These are phyloP conservation scores for Dendrolimus kikuchii DNA, from an alignment of 1,140 invertebrate species.

Conservation along the genomic window DNA sequence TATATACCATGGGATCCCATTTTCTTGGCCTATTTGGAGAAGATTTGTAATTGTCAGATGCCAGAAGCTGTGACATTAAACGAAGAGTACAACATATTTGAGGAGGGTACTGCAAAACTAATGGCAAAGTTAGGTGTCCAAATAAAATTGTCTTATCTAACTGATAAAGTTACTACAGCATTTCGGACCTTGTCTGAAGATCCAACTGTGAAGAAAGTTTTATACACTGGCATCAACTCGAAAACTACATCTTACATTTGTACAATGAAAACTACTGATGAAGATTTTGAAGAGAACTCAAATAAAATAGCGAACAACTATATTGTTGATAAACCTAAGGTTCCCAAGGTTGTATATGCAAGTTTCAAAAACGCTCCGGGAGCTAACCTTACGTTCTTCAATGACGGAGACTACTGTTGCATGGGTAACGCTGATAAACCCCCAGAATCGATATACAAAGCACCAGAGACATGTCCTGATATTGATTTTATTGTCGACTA, in stretches of 20 bases:
- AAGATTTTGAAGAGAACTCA: slow-evolving; percentile 46
- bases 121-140: slow-evolving; percentile 55
- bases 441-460: slow-evolving; percentile 43
- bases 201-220: slow-evolving; percentile 47
- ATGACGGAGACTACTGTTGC: slow-evolving; percentile 55
- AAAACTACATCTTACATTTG: slow-evolving; percentile 64
- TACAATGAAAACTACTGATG: slow-evolving; percentile 55
- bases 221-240: slow-evolving; percentile 63
- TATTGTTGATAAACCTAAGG: slow-evolving; percentile 45
- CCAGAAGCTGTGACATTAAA: slow-evolving; percentile 37
- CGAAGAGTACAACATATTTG: slow-evolving; percentile 59
- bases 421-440: slow-evolving; percentile 54
- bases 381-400: slow-evolving; percentile 48
- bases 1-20: slow-evolving; percentile 47
- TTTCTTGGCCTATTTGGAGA: slow-evolving; percentile 46
- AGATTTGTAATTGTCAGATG: slow-evolving; percentile 35
- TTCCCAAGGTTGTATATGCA: slow-evolving; percentile 39
- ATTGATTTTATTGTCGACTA: slow-evolving; percentile 58
- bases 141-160: slow-evolving; percentile 52
- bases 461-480: slow-evolving; percentile 46
- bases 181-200: slow-evolving; percentile 60
- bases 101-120: slow-evolving; percentile 51
- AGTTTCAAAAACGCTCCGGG: slow-evolving; percentile 59
- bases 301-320: slow-evolving; percentile 55
- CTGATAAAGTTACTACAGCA: slow-evolving; percentile 46